Base-by-base conservation (phyloP, 2,113 vertebrate species). In the Syngnathus scovelli region DNA sequence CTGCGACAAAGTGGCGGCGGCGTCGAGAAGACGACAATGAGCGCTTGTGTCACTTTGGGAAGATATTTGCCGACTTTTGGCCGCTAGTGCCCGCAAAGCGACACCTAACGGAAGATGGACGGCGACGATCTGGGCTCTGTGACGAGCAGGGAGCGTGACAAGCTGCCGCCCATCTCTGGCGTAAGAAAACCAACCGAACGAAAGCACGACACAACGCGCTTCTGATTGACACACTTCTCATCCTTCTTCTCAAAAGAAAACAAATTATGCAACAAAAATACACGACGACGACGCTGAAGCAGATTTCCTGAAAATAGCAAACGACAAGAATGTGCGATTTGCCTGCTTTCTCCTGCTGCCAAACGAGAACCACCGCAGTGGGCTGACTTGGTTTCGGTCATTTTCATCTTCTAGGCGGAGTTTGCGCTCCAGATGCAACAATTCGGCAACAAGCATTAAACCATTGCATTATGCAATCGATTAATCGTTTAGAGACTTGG, bases 91-190 rank as follows among this genome's bases (percentile, higher is more conserved):
- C 18, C 23, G 18, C 10, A 6, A 27, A 13, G 52, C 52, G 11
- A 55, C 21, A 23, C 11, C 13, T 55, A 10, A 23, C 52, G 39
- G 43, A 62, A 19, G 19, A 37, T 38, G 61, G 38, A 61, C 9
- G 10, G 8, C 8, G 41, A 43, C 41, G 10, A 43, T 11, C 11
- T 48, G 13, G 15, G 13, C 15, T 2, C 2, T 27, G 83, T 76
- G 67, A 65, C 71, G 0, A 83, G 83, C 66, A 73, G 77, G 70
- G 85, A 86, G 7, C 21, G 84, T 64, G 83, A 84, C 16, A 85
- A 52, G 62, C 87, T 89, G 0, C 87, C 87, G 2, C 87, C 85
- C 0, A 89, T 89, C 15, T 80, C 62, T 81, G 63, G 9, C 80
- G 87, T 89, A 82, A 89, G 86, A 66, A 64, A n/a, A 21, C 51